phyloP scores from a whole-genome alignment of 2,797 vertebrate species.

The Pseudomugil tenellus region DNA sequence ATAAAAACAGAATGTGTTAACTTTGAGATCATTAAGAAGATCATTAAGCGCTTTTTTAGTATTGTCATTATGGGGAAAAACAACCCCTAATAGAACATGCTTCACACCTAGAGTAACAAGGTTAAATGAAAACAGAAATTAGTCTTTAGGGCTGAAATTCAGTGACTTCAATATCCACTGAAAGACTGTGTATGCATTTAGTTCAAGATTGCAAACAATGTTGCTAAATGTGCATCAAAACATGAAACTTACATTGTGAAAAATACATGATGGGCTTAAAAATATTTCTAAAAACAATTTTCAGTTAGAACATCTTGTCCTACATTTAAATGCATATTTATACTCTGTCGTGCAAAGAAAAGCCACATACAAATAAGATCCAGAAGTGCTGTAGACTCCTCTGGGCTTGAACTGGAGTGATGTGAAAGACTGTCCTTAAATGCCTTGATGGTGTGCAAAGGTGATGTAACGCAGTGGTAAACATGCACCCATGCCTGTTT shows the following conservation, averaged over 20 bases:
- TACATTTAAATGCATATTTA: not conserved
- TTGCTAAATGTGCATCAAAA: not conserved
- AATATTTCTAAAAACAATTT: not conserved
- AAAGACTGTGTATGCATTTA: not conserved
- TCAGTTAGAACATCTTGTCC: not conserved
- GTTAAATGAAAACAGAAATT: not conserved
- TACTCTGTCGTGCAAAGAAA: not conserved
- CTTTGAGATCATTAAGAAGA: no score
- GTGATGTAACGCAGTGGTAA: conserved; percentile 14
- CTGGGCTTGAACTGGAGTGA: conserved; percentile 2
- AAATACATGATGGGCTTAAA: not conserved
- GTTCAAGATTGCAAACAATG: not conserved
- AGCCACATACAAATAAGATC: conserved; percentile 1
- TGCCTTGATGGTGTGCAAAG: not conserved
- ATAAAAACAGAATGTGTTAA: no score
- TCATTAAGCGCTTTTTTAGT: no score
- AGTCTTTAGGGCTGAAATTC: no score
- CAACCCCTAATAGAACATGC: not conserved
- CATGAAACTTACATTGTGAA: not conserved
- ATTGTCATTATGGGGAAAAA: not conserved
- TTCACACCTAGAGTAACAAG: not conserved
- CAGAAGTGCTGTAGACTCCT: conserved; percentile 2
- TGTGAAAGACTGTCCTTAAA: conserved; percentile 3
- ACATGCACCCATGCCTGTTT: not conserved
- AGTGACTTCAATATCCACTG: not conserved